Base-by-base conservation (phyloP, 2,888 invertebrate genomes). In the Rhorus exstirpatorius region DNA sequence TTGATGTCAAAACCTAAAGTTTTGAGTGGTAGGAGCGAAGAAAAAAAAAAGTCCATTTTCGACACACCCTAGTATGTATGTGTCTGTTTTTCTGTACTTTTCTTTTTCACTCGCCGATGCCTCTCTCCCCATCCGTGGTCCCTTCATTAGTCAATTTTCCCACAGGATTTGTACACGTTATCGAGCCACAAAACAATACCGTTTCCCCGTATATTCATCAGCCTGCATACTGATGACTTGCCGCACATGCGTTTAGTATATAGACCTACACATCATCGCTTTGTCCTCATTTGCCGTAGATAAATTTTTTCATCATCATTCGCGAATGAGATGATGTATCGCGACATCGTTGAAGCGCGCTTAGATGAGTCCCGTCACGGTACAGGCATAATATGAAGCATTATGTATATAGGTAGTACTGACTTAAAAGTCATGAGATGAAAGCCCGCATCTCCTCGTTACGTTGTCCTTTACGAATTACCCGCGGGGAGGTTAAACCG, bases 381-480 rank as follows among this genome's bases (percentile, higher is more conserved):
- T 38, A 46, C 26, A 41, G 1, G 31, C 26, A 19, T 46, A 31
- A 21, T 38, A 26, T 19, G 70, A 12, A 41, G n/a, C n/a, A n/a
- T n/a, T 55, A 55, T 14, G 1, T 3, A n/a, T 26, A 21, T 8
- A 21, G 8, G 51, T 19, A 21, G 14, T 21, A 21, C 35, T 31
- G 31, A 31, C 26, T 41, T 24, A 65, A 68, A 74, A 79, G 44
- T 31, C 65, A 38, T 51, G 67, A 35, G 14, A 65, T 46, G 68
- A 53, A 68, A 61, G 55, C 53, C 31, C 61, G 41, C 44, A 17
- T 75, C 44, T 35, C 14, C 68, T 70, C 61, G 61, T 78, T 63
- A 70, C 26, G 63, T 49, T 70, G 44, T 63, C 68, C 35, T 53
- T 75, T 17, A 63, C 44, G 67, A 72, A 70, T 70, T 41, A 38